Evolutionary conservation across 2,797 vertebrate species (phyloP).

Genomic region (Taeniopygia guttata): DNA sequence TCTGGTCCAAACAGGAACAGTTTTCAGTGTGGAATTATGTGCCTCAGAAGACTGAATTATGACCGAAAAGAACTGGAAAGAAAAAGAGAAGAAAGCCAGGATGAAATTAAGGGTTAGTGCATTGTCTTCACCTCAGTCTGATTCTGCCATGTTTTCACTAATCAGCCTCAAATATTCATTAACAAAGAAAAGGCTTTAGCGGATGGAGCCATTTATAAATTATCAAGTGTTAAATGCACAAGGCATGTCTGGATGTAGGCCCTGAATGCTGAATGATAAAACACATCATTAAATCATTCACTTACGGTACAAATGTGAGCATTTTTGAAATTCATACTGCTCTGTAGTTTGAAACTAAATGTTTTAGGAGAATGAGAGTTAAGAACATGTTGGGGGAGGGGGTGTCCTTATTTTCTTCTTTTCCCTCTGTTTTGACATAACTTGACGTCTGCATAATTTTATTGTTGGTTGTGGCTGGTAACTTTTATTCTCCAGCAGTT

Average conservation of each 20-base stretch:
- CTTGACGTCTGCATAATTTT: background rate
- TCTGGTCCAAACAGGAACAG: slow-evolving; percentile 84
- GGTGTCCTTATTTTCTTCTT: background rate
- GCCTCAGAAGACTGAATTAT: slow-evolving; percentile 92
- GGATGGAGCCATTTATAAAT: background rate
- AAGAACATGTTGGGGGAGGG: background rate
- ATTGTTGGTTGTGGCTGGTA: background rate
- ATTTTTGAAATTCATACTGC: background rate
- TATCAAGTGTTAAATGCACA: background rate
- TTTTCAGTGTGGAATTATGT: slow-evolving; percentile 98
- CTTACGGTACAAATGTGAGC: background rate
- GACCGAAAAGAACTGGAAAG: slow-evolving; percentile 93
- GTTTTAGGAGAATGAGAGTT: background rate
- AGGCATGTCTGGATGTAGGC: background rate
- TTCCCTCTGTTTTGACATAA: background rate
- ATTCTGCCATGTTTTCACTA: background rate
- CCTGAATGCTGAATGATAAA: background rate
- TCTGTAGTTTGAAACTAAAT: background rate
- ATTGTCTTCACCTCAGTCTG: background rate
- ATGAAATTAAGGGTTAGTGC: slow-evolving; percentile 83
- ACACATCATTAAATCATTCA: background rate
- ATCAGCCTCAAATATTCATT: background rate
- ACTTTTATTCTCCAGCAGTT: background rate
- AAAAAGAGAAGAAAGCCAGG: slow-evolving; percentile 85
- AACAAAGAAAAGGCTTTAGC: background rate